These are phyloP conservation scores for Percopsis omiscomaycus DNA, from an alignment of 2,797 vertebrate species.

Conservation along the genomic window DNA sequence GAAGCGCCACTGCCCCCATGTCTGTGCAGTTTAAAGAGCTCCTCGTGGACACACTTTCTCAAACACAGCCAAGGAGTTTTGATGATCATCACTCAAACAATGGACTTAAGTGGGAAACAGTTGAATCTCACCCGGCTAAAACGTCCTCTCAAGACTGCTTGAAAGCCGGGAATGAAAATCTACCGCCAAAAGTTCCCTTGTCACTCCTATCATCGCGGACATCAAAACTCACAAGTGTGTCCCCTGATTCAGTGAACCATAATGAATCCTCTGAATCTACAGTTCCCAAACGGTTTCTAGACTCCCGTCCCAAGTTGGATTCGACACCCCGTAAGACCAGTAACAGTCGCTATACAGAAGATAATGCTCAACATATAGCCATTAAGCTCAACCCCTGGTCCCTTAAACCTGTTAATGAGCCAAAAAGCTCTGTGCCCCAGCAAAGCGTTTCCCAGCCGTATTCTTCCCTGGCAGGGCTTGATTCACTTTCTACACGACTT, in stretches of 20 bases:
- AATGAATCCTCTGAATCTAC: constrained; percentile 9
- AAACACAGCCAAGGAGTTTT: constrained; percentile 18
- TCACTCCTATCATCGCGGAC: constrained; percentile 27
- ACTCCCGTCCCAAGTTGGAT: constrained; percentile 8
- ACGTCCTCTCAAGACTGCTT: neutral
- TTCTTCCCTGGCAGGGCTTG: constrained; percentile 56
- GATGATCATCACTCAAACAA: constrained; percentile 22
- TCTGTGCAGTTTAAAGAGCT: constrained; percentile 20
- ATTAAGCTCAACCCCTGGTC: constrained; percentile 20
- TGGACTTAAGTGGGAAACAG: constrained; percentile 32
- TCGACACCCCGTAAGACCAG: constrained; percentile 25
- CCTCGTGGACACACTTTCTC: constrained; percentile 6
- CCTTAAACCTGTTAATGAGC: constrained; percentile 13
- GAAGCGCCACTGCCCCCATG: constrained; percentile 30
- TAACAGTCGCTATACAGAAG: constrained; percentile 1
- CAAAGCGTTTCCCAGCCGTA: constrained; percentile 36
- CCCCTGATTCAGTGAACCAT: constrained; percentile 7
- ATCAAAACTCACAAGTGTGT: constrained; percentile 29
- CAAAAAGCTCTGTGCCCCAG: constrained; percentile 12
- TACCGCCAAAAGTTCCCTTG: neutral
- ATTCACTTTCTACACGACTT: constrained; percentile 54
- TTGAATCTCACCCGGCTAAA: constrained; percentile 32
- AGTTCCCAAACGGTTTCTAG: constrained; percentile 7
- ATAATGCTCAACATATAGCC: constrained; percentile 3
- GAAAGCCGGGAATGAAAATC: constrained; percentile 15